These are phyloP conservation scores for Mythimna albipuncta DNA, from an alignment of 2,888 invertebrate genomes.

Conservation along the genomic window DNA sequence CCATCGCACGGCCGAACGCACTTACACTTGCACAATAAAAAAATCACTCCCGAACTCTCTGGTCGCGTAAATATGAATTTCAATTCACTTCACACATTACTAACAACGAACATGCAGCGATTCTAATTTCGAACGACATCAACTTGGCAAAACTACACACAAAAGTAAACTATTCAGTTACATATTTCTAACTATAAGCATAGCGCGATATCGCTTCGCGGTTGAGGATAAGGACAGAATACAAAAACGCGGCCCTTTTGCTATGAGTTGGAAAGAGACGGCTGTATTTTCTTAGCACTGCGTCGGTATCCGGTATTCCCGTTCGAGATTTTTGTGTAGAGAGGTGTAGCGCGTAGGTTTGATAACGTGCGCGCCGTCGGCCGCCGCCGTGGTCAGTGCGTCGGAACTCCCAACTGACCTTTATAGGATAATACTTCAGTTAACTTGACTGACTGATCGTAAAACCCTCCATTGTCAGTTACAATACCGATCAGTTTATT, in stretches of 20 bases:
- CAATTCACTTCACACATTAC: slow-evolving; percentile 75
- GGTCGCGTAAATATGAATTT: slow-evolving; percentile 65
- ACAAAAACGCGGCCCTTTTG: slow-evolving; percentile 57
- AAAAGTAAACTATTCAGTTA: slow-evolving; percentile 83
- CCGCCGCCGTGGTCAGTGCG: slow-evolving; percentile 71
- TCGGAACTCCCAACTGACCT: slow-evolving; percentile 75
- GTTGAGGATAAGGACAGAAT: slow-evolving; percentile 71
- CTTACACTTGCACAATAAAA: slow-evolving; percentile 72
- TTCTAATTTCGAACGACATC: slow-evolving; percentile 79
- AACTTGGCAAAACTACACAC: slow-evolving; percentile 85
- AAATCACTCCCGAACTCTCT: slow-evolving; percentile 63
- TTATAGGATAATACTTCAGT: slow-evolving; percentile 68
- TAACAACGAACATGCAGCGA: slow-evolving; percentile 67
- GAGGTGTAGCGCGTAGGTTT: slow-evolving; percentile 77
- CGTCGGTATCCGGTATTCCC: slow-evolving; percentile 86
- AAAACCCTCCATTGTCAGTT: slow-evolving; percentile 27
- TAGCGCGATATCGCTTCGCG: slow-evolving; percentile 72
- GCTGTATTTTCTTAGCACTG: slow-evolving; percentile 68
- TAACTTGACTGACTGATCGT: slow-evolving; percentile 33
- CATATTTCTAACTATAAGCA: slow-evolving; percentile 75
- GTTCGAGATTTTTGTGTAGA: slow-evolving; percentile 82
- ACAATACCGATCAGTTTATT: slow-evolving; percentile 9
- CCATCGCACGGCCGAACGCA: slow-evolving; percentile 71
- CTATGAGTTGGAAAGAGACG: slow-evolving; percentile 72
- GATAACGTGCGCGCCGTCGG: slow-evolving; percentile 65